Conservation (phyloP, 2,888 invertebrate species). For the Dermolepida albohirtum region DNA sequence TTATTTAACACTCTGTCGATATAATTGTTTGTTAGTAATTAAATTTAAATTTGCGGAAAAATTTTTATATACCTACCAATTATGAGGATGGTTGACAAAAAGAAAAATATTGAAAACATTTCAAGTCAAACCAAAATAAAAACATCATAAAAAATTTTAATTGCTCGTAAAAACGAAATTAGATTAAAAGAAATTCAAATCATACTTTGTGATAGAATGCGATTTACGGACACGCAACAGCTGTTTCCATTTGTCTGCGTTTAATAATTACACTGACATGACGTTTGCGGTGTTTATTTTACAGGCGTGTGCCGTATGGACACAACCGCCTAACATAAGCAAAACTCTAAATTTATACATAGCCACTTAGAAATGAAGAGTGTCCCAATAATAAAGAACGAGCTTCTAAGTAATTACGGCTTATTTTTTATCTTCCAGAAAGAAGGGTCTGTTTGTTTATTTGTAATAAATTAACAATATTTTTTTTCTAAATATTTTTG, state of each 20-base stretch:
- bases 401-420: conserved; percentile 19
- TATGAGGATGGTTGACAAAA: neutral
- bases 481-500: neutral
- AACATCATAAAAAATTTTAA: conserved; percentile 25
- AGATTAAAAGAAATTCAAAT: conserved; percentile 19
- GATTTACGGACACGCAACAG: conserved; percentile 45
- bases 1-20: too few species aligned
- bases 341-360: conserved; percentile 49
- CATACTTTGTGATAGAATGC: conserved; percentile 13
- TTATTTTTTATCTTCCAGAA: conserved; percentile 1
- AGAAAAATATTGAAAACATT: neutral
- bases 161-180: conserved; percentile 27
- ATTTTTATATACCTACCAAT: conserved; percentile 1
- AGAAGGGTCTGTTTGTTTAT: neutral
- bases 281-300: conserved; percentile 50
- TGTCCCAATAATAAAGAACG: conserved; percentile 38
- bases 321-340: conserved; percentile 49
- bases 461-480: conserved; percentile 6
- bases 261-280: conserved; percentile 52
- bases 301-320: conserved; percentile 51
- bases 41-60: neutral
- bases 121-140: conserved; percentile 1
- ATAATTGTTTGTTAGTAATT: too few species aligned
- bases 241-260: conserved; percentile 51
- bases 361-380: conserved; percentile 39